Evolutionary conservation across 2,888 invertebrate genomes (phyloP), one percentile per base, ranked within the genome.

Genomic region (Drosophila vallismaia): DNA sequence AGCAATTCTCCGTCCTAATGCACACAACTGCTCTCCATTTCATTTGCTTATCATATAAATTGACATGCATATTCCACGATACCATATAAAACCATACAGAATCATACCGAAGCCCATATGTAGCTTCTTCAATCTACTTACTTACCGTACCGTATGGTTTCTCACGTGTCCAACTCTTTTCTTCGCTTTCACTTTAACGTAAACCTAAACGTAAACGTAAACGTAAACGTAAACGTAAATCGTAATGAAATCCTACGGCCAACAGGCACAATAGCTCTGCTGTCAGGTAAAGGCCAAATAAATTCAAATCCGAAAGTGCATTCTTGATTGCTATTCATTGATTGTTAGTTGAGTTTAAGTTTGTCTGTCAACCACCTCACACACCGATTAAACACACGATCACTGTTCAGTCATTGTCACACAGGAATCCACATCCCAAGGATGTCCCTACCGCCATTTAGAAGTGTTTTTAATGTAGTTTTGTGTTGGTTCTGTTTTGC

Each of bases 241-340:
- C 72, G 71, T 55, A 76, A 57, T 51, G 55, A 46, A 54, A 56
- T 71, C 49, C 54, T 51, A 66, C 57, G 42, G 53, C 53, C 59
- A 63, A 88, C 90, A 92, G 92, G 92, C 91, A 89, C 92, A 86
- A 91, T 91, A 88, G 63, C 69, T 62, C 69, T 70, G 63, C 85
- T 92, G 90, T 92, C 92, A 92, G 92, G 92, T 92, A 92, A 92
- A 88, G 85, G 74, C 76, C 75, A 55, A 66, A n/a, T 42, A n/a
- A 46, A 69, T 50, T 38, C 28, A n/a, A 45, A 51, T 59, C 53
- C 51, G 51, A 79, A 68, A 64, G 66, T 78, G 74, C 75, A 83
- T 82, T 81, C 44, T 71, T 75, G 77, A 84, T 71, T 85, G 64
- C 72, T 68, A 69, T 77, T 73, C 84, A 75, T 86, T 80, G 71